Conservation (phyloP, 2,113 vertebrate genomes). For the Callospermophilus lateralis region DNA sequence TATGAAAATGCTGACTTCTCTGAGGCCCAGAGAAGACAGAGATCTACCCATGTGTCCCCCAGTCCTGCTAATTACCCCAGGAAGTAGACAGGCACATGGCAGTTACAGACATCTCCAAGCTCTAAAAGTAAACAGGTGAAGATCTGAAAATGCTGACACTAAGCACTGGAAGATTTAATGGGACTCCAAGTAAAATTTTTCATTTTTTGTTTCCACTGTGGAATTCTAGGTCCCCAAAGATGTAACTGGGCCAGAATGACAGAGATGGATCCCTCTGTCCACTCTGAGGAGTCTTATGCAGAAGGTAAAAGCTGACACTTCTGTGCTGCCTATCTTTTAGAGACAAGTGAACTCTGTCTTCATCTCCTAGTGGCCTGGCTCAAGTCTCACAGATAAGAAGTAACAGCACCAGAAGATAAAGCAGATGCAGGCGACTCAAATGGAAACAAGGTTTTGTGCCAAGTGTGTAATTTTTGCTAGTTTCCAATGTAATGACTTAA, state of each 20-base stretch:
- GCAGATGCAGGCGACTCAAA: not conserved
- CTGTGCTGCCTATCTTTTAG: not conserved
- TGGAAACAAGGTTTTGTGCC: constrained; percentile 5
- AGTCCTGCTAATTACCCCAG: not conserved
- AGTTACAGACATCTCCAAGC: not conserved
- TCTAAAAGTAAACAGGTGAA: constrained; percentile 15
- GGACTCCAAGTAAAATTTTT: constrained; percentile 15
- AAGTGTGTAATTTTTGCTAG: constrained; percentile 1
- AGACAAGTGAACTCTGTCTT: not conserved
- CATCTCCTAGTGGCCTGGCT: not conserved
- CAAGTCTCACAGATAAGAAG: not conserved
- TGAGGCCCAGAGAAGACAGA: constrained; percentile 4
- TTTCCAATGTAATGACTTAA: constrained; percentile 52
- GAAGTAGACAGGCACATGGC: not conserved
- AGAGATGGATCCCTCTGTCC: not conserved
- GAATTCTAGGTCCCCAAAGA: constrained; percentile 19
- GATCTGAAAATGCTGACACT: constrained; percentile 4
- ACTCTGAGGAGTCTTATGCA: not conserved
- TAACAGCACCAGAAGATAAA: not conserved
- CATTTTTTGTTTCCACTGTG: constrained; percentile 38
- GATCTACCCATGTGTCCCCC: not conserved
- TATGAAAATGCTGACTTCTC: constrained; percentile 36
- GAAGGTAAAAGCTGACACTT: constrained; percentile 18
- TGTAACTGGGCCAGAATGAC: not conserved
- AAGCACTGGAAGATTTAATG: constrained; percentile 11